phyloP scores from a whole-genome alignment of 1,140 invertebrate species.

The Brachionus rubens region DNA sequence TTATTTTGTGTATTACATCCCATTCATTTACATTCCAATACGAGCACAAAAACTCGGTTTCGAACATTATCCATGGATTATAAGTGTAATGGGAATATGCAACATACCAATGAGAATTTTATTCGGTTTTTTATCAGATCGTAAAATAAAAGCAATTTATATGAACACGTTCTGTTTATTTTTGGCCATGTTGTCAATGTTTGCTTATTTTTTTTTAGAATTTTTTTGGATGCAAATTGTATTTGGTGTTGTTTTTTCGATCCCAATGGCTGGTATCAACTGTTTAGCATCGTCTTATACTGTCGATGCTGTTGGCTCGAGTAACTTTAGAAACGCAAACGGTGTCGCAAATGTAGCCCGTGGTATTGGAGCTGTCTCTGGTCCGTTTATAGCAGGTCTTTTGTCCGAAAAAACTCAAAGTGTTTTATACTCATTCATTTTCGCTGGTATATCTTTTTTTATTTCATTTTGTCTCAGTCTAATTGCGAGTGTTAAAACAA shows the following conservation, averaged over 20 bases:
- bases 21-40: slow-evolving; percentile 74
- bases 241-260: slow-evolving; percentile 5
- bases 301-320: slow-evolving; percentile 4
- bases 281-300: not conserved
- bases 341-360: slow-evolving; percentile 3
- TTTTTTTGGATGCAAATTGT: not conserved
- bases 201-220: not conserved
- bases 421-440: slow-evolving; percentile 11
- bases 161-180: slow-evolving; percentile 32
- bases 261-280: slow-evolving; percentile 31
- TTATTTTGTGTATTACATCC: slow-evolving; percentile 91
- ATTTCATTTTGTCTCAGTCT: slow-evolving; percentile 17
- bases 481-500: not conserved
- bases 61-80: slow-evolving; percentile 43
- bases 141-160: not conserved
- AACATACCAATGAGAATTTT: slow-evolving; percentile 64
- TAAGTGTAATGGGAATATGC: slow-evolving; percentile 64
- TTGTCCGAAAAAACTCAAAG: not conserved
- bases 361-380: not conserved
- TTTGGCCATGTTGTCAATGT: not conserved
- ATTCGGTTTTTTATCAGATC: slow-evolving; percentile 65
- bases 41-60: slow-evolving; percentile 52
- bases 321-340: slow-evolving; percentile 36
- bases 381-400: slow-evolving; percentile 10
- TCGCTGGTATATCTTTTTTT: slow-evolving; percentile 1